Base-by-base conservation (phyloP, 2,888 invertebrate species). In the Charanyca ferruginea region DNA sequence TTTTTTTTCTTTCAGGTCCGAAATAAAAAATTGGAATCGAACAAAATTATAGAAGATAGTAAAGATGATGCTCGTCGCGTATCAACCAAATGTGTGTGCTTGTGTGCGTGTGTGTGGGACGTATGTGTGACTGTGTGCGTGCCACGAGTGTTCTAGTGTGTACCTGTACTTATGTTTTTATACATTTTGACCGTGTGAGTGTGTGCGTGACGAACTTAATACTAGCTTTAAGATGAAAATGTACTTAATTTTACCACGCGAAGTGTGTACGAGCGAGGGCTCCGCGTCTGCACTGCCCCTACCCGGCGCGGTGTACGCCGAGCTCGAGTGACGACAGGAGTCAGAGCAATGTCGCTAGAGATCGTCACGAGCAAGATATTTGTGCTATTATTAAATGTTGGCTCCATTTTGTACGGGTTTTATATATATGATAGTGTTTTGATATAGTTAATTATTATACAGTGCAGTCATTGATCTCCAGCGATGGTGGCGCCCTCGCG, bases 61-160 rank as follows among this genome's bases (percentile, higher is more conserved):
- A 71, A 68, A 73, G 72, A 81, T 73, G 78, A 71, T 80, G 76
- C 77, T 83, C 79, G 81, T 83, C 82, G 79, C 84, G 80, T 85
- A 83, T 81, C 85, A 80, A 85, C 84, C 86, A 82, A 86, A 85
- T 79, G 79, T n/a, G n/a, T n/a, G 67, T 64, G 74, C 68, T 73
- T 75, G 78, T 65, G 63, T 59, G 73, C 32, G 68, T 60, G 73
- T 55, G 58, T 55, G 68, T 66, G 60, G 72, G 42, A 28, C 1
- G 23, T 42, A 20, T 18, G 49, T 38, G 5, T 65, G 52, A 62
- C 57, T 73, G 59, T 66, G 78, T 69, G 65, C 73, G 79, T 73
- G 70, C 74, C 78, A 23, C 55, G 63, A 48, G 51, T 48, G 66
- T 38, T 59, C 41, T 52, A 54, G 64, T 52, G 41, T 44, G 76